A percentile compares a stretch with the other conserved stretches of the same genome.
Evolutionary conservation across 1,140 invertebrate genomes (phyloP).

Genomic region (Cotesia vestalis): DNA sequence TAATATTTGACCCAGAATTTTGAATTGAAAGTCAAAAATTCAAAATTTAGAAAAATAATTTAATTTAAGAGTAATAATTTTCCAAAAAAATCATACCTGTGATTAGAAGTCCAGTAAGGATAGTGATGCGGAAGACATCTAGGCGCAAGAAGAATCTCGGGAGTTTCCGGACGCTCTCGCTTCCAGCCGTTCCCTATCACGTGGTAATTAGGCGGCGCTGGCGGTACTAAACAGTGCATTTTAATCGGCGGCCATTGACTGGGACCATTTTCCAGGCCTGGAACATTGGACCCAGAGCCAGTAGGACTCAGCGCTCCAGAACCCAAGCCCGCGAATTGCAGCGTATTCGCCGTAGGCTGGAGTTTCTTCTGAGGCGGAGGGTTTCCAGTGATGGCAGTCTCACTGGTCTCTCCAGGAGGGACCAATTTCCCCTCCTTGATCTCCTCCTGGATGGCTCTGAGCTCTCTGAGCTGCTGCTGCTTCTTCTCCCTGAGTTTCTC

Average conservation of each 20-base stretch:
- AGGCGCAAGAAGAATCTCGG: conserved; percentile 80
- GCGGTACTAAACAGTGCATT: conserved; percentile 60
- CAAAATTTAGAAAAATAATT: no score
- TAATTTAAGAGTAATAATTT: no score
- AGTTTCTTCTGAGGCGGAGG: conserved; percentile 60
- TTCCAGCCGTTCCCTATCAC: conserved; percentile 55
- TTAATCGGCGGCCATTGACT: conserved; percentile 63
- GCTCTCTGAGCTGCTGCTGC: conserved; percentile 84
- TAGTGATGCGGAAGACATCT: conserved; percentile 70
- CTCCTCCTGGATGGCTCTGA: conserved; percentile 85
- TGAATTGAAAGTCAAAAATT: no score
- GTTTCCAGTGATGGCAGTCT: conserved; percentile 50
- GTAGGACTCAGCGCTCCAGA: conserved; percentile 60
- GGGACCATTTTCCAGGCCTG: conserved; percentile 48
- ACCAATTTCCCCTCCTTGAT: conserved; percentile 84
- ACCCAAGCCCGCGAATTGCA: no score
- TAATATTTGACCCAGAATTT: no score
- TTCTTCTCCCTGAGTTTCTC: conserved; percentile 89
- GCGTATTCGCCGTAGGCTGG: conserved; percentile 67
- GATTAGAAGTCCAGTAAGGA: conserved; percentile 57
- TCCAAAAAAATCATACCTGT: conserved; percentile 44
- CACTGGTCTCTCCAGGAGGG: conserved; percentile 63
- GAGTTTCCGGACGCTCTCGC: conserved; percentile 67
- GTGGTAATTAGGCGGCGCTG: conserved; percentile 54
- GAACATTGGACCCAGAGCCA: conserved; percentile 51